Conservation (phyloP, 2,797 vertebrate species). For the Phrynocephalus guinanensis region DNA sequence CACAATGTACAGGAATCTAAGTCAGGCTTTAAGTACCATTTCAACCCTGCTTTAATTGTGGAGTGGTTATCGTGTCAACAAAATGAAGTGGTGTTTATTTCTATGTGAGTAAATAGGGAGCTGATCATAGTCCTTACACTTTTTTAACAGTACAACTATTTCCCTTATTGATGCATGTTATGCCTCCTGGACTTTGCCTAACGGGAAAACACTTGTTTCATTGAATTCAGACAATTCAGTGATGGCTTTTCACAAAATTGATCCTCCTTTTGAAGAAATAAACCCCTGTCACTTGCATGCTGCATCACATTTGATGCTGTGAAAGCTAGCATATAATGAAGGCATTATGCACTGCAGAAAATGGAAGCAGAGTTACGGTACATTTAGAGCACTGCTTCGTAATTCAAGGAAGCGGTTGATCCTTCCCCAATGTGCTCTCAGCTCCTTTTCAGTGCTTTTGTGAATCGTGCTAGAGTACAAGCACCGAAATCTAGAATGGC, state of each 20-base stretch:
- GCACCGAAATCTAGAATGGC: background rate
- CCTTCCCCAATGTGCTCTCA: background rate
- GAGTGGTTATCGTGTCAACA: constrained; percentile 23
- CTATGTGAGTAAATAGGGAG: constrained; percentile 57
- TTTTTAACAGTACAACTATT: constrained; percentile 49
- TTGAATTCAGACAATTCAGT: constrained; percentile 45
- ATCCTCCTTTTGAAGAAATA: constrained; percentile 35
- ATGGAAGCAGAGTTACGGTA: constrained; percentile 18
- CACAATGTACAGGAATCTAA: constrained; percentile 38
- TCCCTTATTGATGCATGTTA: constrained; percentile 44
- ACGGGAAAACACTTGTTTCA: constrained; percentile 33
- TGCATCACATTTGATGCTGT: constrained; percentile 49
- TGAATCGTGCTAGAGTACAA: constrained; percentile 9
- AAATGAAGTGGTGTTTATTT: constrained; percentile 47
- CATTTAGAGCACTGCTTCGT: constrained; percentile 28
- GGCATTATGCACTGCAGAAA: constrained; percentile 7
- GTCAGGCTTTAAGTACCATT: constrained; percentile 34
- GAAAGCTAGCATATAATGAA: constrained; percentile 36
- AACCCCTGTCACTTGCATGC: constrained; percentile 27
- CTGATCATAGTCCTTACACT: background rate
- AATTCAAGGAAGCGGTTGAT: constrained; percentile 48
- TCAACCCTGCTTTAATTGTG: constrained; percentile 36
- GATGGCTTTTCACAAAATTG: constrained; percentile 47
- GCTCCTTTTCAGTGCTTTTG: constrained; percentile 19
- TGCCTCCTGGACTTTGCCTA: constrained; percentile 34